These are phyloP conservation scores for Metopia argyrocephala DNA, from an alignment of 2,888 invertebrate species.

Conservation along the genomic window DNA sequence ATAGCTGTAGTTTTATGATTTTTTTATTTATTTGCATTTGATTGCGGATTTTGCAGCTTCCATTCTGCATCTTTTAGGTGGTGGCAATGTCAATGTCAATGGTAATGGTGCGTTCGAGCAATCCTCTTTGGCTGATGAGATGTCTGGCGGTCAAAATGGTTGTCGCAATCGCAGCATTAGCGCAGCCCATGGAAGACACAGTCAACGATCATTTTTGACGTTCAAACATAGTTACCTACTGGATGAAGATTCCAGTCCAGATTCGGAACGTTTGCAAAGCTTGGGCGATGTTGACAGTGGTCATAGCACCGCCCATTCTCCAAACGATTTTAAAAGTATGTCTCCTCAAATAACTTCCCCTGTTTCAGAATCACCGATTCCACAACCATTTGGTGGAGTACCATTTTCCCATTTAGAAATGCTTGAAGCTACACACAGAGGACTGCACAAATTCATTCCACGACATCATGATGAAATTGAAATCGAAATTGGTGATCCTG, in stretches of 20 bases:
- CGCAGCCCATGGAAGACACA: constrained; percentile 74
- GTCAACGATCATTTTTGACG: constrained; percentile 81
- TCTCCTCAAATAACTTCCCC: constrained; percentile 85
- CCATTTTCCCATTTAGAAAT: constrained; percentile 90
- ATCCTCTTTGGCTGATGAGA: constrained; percentile 79
- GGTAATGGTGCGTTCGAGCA: constrained; percentile 77
- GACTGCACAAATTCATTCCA: constrained; percentile 96
- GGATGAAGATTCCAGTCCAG: constrained; percentile 91
- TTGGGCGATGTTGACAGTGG: constrained; percentile 90
- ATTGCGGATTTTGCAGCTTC: constrained; percentile 80
- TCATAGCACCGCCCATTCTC: constrained; percentile 94
- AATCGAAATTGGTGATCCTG: constrained; percentile 97
- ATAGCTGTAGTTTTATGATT: constrained; percentile 49
- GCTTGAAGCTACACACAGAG: constrained; percentile 96
- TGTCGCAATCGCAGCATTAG: constrained; percentile 67
- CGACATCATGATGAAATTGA: constrained; percentile 97
- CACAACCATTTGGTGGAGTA: constrained; percentile 85
- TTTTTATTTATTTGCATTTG: constrained; percentile 62
- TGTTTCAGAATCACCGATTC: constrained; percentile 82
- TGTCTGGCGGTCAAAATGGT: constrained; percentile 70
- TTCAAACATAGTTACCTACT: constrained; percentile 87
- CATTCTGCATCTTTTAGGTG: constrained; percentile 80
- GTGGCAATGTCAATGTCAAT: constrained; percentile 46
- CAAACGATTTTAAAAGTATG: constrained; percentile 92
- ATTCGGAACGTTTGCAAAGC: constrained; percentile 89